Evolutionary conservation across 1,140 invertebrate species (phyloP).

Genomic region (Neelides sp.): DNA sequence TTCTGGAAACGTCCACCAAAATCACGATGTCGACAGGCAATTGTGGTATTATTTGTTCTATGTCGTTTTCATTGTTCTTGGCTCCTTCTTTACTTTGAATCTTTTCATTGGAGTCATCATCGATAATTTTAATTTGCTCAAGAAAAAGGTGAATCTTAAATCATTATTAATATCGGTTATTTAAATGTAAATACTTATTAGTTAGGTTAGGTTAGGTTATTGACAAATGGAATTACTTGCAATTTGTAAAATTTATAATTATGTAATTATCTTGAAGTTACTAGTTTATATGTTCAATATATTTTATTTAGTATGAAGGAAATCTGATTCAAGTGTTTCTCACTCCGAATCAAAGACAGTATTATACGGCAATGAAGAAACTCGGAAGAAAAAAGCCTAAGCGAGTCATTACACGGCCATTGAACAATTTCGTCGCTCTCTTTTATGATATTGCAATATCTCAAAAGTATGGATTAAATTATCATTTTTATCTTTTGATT

Average conservation of each 20-base stretch:
- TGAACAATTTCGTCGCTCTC: conserved; percentile 72
- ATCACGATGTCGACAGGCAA: conserved; percentile 72
- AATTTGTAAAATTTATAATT: too few species aligned
- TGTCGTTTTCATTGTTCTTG: conserved; percentile 61
- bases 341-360: conserved; percentile 88
- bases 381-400: conserved; percentile 46
- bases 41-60: conserved; percentile 81
- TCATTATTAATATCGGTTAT: too few species aligned
- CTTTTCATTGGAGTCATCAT: conserved; percentile 97
- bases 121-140: conserved; percentile 97
- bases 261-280: too few species aligned
- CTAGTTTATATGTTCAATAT: too few species aligned
- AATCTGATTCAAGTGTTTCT: conserved; percentile 91
- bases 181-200: too few species aligned
- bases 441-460: conserved; percentile 91
- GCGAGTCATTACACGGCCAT: conserved; percentile 47
- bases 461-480: conserved; percentile 45
- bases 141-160: conserved; percentile 69
- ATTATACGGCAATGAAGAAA: conserved; percentile 70
- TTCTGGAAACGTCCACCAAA: conserved; percentile 65
- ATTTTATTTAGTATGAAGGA: conserved; percentile 88
- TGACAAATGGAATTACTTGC: too few species aligned
- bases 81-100: conserved; percentile 89
- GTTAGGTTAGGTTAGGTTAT: too few species aligned
- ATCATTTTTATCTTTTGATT: background rate